Conservation (phyloP, 2,888 invertebrate species). For the Lycocerus yunnanus region DNA sequence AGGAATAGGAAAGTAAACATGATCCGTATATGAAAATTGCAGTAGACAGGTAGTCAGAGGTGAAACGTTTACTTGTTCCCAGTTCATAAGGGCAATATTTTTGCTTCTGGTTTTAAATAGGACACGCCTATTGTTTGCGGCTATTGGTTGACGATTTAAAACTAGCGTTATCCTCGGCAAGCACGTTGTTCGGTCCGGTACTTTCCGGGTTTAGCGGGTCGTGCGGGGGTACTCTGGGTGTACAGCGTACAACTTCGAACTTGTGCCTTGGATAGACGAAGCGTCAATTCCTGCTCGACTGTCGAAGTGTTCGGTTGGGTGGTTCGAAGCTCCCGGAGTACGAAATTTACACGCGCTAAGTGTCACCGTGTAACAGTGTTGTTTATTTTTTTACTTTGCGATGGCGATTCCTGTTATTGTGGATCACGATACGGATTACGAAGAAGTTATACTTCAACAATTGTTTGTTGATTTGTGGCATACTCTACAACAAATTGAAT, state of each 20-base stretch:
- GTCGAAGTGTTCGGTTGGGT: conserved; percentile 40
- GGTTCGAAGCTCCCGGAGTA: conserved; percentile 16
- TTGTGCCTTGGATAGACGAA: conserved; percentile 17
- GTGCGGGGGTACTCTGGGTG: conserved; percentile 33
- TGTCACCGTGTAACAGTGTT: conserved; percentile 17
- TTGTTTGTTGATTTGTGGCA: conserved; percentile 38
- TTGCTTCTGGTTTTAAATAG: conserved; percentile 47
- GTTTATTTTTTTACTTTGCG: conserved; percentile 23
- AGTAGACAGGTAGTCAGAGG: conserved; percentile 27
- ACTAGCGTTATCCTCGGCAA: conserved; percentile 36
- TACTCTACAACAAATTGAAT: conserved; percentile 37
- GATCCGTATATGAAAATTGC: conserved; percentile 18
- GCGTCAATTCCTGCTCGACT: conserved; percentile 41
- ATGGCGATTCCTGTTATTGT: conserved; percentile 55
- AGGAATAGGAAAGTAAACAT: conserved; percentile 8
- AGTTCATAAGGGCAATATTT: conserved; percentile 50
- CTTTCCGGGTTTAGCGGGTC: conserved; percentile 36
- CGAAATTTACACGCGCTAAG: conserved; percentile 14
- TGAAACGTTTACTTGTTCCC: conserved; percentile 29
- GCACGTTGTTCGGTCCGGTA: conserved; percentile 17
- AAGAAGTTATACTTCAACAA: conserved; percentile 42
- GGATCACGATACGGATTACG: conserved; percentile 47
- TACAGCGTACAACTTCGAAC: conserved; percentile 14
- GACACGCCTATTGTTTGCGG: conserved; percentile 46
- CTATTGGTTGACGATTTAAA: conserved; percentile 45